Evolutionary conservation across 2,113 vertebrate species (phyloP).

Genomic region (Acrocephalus kingi): DNA sequence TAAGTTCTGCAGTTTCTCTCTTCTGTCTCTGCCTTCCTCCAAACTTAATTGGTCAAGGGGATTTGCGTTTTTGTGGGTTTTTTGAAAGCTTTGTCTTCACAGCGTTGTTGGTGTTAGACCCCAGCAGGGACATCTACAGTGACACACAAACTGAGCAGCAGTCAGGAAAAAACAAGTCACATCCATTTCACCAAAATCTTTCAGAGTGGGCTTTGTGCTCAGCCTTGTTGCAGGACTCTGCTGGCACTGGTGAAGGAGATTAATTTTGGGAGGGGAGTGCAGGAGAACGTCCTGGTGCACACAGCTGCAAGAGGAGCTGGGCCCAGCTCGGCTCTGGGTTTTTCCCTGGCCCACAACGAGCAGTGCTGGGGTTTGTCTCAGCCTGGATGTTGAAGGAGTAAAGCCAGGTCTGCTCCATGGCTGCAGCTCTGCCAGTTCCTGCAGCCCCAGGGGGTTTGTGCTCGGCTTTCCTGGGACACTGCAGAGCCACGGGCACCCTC

Average conservation of each 20-base stretch:
- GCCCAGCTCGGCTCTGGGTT: not conserved
- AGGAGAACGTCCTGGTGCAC: not conserved
- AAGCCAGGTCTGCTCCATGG: not conserved
- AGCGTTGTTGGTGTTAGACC: not conserved
- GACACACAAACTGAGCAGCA: not conserved
- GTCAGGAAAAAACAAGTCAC: not conserved
- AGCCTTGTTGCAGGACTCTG: not conserved
- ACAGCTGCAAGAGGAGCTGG: not conserved
- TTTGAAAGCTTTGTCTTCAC: constrained; percentile 14
- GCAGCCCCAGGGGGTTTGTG: not conserved
- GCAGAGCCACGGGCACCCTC: not conserved
- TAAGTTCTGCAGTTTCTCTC: constrained; percentile 36
- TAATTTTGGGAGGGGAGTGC: not conserved
- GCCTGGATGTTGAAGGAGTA: not conserved
- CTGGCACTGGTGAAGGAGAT: not conserved
- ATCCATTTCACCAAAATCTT: not conserved
- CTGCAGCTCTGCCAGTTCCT: not conserved
- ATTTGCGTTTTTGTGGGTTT: not conserved
- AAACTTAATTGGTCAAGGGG: not conserved
- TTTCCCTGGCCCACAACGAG: not conserved
- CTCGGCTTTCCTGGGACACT: not conserved
- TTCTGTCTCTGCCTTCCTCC: not conserved
- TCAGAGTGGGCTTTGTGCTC: not conserved
- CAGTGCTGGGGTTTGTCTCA: not conserved
- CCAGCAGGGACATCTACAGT: not conserved